Conservation (phyloP, 2,797 vertebrate genomes). For the Schizopygopsis malacanthus region DNA sequence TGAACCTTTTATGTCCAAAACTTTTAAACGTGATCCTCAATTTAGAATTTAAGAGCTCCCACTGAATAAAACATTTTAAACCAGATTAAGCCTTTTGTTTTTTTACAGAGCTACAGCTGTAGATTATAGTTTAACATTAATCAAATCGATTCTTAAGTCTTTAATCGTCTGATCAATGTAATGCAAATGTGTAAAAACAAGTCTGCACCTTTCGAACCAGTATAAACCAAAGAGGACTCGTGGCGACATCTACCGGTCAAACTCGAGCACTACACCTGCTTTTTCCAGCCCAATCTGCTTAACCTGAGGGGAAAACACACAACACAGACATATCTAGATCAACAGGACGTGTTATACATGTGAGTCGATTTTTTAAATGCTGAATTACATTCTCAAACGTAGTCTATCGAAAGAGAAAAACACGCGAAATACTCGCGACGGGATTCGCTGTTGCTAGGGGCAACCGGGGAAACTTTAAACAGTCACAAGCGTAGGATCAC, state of each 20-base stretch:
- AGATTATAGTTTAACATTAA: neutral
- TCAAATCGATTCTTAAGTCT: neutral
- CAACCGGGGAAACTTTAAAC: conserved; percentile 55
- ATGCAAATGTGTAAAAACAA: neutral
- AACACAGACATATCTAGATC: neutral
- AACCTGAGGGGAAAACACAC: neutral
- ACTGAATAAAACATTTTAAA: neutral
- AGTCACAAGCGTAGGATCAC: conserved; percentile 20
- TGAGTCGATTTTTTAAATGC: neutral
- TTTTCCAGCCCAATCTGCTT: neutral
- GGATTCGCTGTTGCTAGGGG: conserved; percentile 52
- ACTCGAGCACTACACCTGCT: neutral
- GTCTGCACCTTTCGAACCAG: neutral
- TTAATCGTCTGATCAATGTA: neutral
- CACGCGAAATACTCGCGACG: neutral
- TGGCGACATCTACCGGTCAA: conserved; percentile 58
- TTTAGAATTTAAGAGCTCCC: neutral
- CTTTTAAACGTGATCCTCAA: neutral
- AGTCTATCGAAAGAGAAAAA: neutral
- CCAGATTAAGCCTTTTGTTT: neutral
- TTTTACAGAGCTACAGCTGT: neutral
- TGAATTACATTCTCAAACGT: too few species aligned
- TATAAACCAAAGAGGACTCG: neutral
- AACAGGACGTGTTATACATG: neutral
- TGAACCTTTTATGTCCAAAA: neutral